Conservation (phyloP, 2,888 invertebrate genomes). For the Cylindroiulus punctatus region DNA sequence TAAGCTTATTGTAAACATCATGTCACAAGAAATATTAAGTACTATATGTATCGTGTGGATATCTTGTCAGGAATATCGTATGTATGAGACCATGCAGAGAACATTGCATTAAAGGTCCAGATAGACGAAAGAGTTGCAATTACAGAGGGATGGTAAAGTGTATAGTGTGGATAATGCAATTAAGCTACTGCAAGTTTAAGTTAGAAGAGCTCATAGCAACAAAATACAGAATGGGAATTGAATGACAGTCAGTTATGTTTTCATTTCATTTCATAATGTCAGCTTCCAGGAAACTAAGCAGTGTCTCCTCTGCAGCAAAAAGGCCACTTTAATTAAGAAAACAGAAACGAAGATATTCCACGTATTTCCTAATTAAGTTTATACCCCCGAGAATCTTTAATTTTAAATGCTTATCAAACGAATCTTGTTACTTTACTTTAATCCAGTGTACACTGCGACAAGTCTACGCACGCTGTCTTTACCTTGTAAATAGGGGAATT, state of each 20-base stretch:
- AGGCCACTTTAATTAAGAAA: not conserved
- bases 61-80: too few species aligned
- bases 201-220: too few species aligned
- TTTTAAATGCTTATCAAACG: conserved; percentile 4
- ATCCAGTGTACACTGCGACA: not conserved
- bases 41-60: too few species aligned
- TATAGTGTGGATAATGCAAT: too few species aligned
- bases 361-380: not conserved
- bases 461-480: not conserved
- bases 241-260: not conserved
- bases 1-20: too few species aligned
- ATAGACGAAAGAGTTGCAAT: not conserved
- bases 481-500: too few species aligned
- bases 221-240: not conserved
- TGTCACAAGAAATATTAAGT: too few species aligned
- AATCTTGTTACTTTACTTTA: not conserved
- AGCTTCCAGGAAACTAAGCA: not conserved
- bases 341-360: conserved; percentile 5
- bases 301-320: not conserved
- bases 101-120: not conserved
- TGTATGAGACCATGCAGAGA: not conserved
- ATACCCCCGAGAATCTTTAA: not conserved
- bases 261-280: not conserved
- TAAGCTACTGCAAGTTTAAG: too few species aligned
- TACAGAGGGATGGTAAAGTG: too few species aligned